Evolutionary conservation across 1,140 invertebrate species (phyloP).

Genomic region (Scaptomyza hsui): DNA sequence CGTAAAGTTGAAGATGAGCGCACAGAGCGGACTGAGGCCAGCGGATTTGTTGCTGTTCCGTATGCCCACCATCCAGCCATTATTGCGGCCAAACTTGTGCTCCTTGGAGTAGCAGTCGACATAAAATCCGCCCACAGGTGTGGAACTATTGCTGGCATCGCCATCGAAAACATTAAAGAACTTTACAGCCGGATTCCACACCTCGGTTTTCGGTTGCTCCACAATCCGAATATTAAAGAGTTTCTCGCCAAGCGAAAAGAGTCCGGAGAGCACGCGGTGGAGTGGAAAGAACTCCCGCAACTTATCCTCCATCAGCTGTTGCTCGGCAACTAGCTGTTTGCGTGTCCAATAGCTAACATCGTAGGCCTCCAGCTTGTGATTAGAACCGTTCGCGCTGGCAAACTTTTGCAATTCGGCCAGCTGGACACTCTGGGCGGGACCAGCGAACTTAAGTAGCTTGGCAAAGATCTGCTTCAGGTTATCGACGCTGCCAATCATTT

Average conservation of each 20-base stretch:
- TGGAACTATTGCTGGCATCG: conserved; percentile 85
- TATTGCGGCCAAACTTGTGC: conserved; percentile 85
- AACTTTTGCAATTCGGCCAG: conserved; percentile 89
- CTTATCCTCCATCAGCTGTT: conserved; percentile 88
- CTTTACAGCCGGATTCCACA: conserved; percentile 94
- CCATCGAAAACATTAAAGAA: conserved; percentile 92
- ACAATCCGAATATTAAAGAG: conserved; percentile 94
- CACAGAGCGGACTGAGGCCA: conserved; percentile 88
- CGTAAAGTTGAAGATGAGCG: conserved; percentile 93
- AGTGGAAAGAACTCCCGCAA: conserved; percentile 93
- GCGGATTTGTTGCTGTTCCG: conserved; percentile 88
- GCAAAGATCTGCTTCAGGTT: conserved; percentile 91
- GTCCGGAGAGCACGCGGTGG: conserved; percentile 89
- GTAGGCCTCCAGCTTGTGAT: conserved; percentile 89
- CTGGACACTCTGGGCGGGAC: conserved; percentile 90
- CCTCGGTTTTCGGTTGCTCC: conserved; percentile 87
- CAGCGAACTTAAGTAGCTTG: conserved; percentile 87
- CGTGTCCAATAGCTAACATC: conserved; percentile 95
- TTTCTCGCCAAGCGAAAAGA: conserved; percentile 90
- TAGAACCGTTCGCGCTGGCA: conserved; percentile 90
- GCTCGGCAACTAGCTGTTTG: conserved; percentile 88
- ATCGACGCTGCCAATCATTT: conserved; percentile 94
- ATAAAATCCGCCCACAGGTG: conserved; percentile 91
- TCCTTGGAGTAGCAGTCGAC: conserved; percentile 91
- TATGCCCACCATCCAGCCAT: conserved; percentile 89